Conservation (phyloP, 1,140 invertebrate genomes). For the Leptinotarsa texana region DNA sequence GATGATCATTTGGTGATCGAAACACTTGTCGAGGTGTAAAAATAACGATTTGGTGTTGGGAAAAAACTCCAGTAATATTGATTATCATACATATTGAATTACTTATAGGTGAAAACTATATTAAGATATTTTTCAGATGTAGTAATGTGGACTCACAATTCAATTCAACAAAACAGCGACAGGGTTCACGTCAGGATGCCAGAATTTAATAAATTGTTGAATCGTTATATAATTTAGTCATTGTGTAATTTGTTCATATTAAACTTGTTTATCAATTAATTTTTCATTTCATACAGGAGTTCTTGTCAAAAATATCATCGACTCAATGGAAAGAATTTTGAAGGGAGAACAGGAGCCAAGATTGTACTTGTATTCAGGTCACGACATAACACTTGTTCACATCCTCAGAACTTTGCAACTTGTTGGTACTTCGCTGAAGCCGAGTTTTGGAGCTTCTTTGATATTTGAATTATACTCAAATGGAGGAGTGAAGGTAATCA, state of each 20-base stretch:
- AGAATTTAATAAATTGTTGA: not conserved
- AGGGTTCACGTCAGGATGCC: not conserved
- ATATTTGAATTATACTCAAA: constrained; percentile 68
- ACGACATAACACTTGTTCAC: constrained; percentile 75
- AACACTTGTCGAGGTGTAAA: too few species aligned
- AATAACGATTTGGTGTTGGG: too few species aligned
- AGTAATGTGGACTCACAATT: not conserved
- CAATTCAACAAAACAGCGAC: not conserved
- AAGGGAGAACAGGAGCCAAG: constrained; percentile 54
- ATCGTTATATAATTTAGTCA: not conserved
- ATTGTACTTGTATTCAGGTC: constrained; percentile 69
- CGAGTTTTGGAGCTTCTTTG: constrained; percentile 71
- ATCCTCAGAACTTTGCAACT: constrained; percentile 70
- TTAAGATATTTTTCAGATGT: not conserved
- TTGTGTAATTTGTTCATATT: not conserved
- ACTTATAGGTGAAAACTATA: too few species aligned
- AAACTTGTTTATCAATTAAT: constrained; percentile 11
- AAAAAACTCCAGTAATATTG: too few species aligned
- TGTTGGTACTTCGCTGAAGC: constrained; percentile 64
- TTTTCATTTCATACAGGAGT: constrained; percentile 55
- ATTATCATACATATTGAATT: too few species aligned
- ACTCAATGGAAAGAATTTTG: constrained; percentile 50
- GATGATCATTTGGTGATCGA: too few species aligned
- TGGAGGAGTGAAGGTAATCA: constrained; percentile 58
- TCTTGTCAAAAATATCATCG: constrained; percentile 58